Evolutionary conservation across 2,113 vertebrate genomes (phyloP), one percentile per base, ranked within the genome.

Genomic region (Syngnathus scovelli): DNA sequence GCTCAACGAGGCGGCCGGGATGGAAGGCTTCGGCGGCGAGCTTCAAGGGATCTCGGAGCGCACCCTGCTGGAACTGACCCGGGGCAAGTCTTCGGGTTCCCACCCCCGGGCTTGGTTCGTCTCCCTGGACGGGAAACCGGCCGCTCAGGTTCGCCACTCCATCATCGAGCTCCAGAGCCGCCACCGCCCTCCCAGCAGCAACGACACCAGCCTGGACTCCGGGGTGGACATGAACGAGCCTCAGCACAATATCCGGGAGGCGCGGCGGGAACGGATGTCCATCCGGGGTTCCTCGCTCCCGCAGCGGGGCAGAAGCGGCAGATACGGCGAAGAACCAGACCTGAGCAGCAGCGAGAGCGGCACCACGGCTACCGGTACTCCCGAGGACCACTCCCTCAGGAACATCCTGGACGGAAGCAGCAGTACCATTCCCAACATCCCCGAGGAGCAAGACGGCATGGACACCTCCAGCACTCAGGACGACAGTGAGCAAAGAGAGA

Each of bases 181-280:
- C 77, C 93, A 90, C 59, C 92, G 92, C 64, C 93, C 94, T 1
- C 85, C 92, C 0, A 94, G 95, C 88, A 97, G 95, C 78, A 96
- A 98, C 0, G 96, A 97, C 79, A 95, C 95, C 16, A 98, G 96
- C 78, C 89, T 98, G 71, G 96, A 98, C 84, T 98, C 96, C 0
- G 96, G 96, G 0, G 96, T 98, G 73, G 96, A 98, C 82, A 96
- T 98, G 95, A 97, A 95, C 15, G 96, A 98, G 84, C 94, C 91
- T 23, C 94, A 92, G 70, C 92, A 90, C 2, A 88, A 79, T 55
- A 82, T 84, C 55, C 81, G 92, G 0, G 95, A 94, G 79, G 79
- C 90, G 0, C 93, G 95, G 77, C 91, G 94, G 10, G 93, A 95
- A 76, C 90, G 94, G 72, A 95, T 92, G 1, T 94, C 93, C 8